Evolutionary conservation across 2,888 invertebrate genomes (phyloP), one percentile per base, ranked within the genome.

Genomic region (Acrobasis consociella): DNA sequence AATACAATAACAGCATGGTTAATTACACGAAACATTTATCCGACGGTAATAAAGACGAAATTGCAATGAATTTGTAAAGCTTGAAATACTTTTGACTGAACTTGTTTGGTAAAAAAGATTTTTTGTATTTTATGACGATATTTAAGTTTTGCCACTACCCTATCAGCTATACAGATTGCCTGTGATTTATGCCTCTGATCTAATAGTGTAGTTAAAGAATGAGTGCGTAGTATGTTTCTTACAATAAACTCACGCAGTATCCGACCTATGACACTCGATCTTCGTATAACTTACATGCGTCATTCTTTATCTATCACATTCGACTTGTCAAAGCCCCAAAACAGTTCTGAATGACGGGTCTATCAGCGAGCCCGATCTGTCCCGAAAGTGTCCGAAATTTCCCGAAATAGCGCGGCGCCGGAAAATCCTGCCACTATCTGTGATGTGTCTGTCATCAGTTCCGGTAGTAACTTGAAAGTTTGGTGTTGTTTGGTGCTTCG

Each of bases 271-370:
- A 46, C 46, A 13, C 2, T 11, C n/a, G n/a, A 5, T 46, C 46
- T 31, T 31, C 31, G 0, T 31, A 31, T 31, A 31, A 31, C 31
- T 13, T n/a, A 46, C 3, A 46, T 16, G 22, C 52, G 22, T 51
- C 37, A 16, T 5, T 55, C 39, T 39, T 39, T 39, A 56, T 42
- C 17, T 39, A 56, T 42, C 17, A 56, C 17, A 22, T 9, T 16
- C 56, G 17, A 56, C 13, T 13, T 56, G 56, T 56, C 42, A 42
- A 16, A 56, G 16, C 53, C 37, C 42, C 42, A 8, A 42, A 42
- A 55, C 55, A 56, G 10, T 42, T 22, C 42, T 42, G 42, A 56
- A 56, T 56, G 56, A 42, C 56, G 17, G 10, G 56, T 42, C 42
- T 56, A 56, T 56, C 42, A 11, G 16, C 2, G 16, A 5, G 22